phyloP scores from a whole-genome alignment of 2,113 vertebrate genomes.

The Dermatemys mawii region DNA sequence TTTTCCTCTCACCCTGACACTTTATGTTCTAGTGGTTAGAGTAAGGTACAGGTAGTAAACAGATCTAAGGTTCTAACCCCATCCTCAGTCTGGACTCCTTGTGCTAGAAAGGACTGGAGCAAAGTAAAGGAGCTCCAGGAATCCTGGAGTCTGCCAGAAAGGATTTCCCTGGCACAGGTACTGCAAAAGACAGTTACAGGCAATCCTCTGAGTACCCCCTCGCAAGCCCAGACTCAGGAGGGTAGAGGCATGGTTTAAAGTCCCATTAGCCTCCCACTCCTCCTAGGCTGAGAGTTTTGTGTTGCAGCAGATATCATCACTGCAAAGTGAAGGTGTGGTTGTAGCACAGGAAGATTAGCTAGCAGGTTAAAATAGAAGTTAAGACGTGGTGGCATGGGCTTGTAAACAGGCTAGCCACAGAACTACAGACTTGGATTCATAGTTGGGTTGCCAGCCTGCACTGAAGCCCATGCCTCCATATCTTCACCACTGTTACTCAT shows the following conservation, averaged over 20 bases:
- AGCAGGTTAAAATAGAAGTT: neutral
- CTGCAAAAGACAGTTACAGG: neutral
- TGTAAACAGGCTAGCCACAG: neutral
- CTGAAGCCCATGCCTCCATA: neutral
- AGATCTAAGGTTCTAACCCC: rapidly evolving
- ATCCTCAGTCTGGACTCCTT: neutral
- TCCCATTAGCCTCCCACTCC: neutral
- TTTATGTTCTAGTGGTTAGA: neutral
- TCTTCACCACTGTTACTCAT: neutral
- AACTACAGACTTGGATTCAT: neutral
- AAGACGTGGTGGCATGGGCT: neutral
- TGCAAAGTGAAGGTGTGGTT: neutral
- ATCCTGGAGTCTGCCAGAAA: neutral
- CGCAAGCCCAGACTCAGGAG: rapidly evolving
- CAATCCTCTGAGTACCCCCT: neutral
- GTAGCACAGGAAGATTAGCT: neutral
- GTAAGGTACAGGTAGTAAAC: constrained; percentile 16
- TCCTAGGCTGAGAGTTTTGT: neutral
- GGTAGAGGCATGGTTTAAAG: neutral
- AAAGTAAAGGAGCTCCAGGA: neutral
- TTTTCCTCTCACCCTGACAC: neutral
- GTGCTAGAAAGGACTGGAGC: neutral
- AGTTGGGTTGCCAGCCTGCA: neutral
- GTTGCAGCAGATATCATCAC: rapidly evolving
- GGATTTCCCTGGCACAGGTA: neutral